A percentile compares a stretch with the other conserved stretches of the same genome.
These are phyloP conservation scores for Aspidiotus rigidus DNA, from an alignment of 2,888 invertebrate species.

Conservation along the genomic window DNA sequence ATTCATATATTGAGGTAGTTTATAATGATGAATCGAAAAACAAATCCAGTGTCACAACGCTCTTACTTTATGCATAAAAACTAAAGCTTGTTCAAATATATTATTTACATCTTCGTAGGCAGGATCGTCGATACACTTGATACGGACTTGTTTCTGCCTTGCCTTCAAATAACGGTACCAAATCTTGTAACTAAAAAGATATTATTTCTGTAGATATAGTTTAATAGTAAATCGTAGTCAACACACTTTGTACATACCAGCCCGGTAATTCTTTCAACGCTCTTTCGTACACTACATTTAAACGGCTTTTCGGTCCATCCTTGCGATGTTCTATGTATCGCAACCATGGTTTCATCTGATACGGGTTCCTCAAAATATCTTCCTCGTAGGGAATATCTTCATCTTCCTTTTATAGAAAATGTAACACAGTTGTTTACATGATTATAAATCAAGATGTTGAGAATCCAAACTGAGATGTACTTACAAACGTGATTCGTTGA, in stretches of 20 bases:
- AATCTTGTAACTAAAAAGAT: conserved; percentile 65
- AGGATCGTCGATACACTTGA: conserved; percentile 72
- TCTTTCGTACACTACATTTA: conserved; percentile 90
- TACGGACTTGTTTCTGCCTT: conserved; percentile 73
- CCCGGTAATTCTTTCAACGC: conserved; percentile 94
- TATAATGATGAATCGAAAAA: conserved; percentile 7
- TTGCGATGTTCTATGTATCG: conserved; percentile 95
- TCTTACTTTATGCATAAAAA: conserved; percentile 89
- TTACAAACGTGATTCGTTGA: no score
- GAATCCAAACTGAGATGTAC: no score
- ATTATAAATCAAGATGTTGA: no score
- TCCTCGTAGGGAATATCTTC: conserved; percentile 98
- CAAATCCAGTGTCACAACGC: background rate
- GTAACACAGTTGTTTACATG: no score
- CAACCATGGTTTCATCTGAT: conserved; percentile 96
- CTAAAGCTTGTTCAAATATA: conserved; percentile 89
- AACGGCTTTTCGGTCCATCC: conserved; percentile 64
- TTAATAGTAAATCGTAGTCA: no score
- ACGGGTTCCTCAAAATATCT: conserved; percentile 94
- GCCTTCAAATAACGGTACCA: conserved; percentile 93
- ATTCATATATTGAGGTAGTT: background rate
- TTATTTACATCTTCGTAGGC: conserved; percentile 89
- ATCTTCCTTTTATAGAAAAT: conserved; percentile 55
- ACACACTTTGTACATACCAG: conserved; percentile 51
- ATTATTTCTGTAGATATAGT: background rate